A percentile compares a stretch with the other conserved stretches of the same genome.
These are phyloP conservation scores for Mythimna ferrago DNA, from an alignment of 2,888 invertebrate species.

Conservation along the genomic window DNA sequence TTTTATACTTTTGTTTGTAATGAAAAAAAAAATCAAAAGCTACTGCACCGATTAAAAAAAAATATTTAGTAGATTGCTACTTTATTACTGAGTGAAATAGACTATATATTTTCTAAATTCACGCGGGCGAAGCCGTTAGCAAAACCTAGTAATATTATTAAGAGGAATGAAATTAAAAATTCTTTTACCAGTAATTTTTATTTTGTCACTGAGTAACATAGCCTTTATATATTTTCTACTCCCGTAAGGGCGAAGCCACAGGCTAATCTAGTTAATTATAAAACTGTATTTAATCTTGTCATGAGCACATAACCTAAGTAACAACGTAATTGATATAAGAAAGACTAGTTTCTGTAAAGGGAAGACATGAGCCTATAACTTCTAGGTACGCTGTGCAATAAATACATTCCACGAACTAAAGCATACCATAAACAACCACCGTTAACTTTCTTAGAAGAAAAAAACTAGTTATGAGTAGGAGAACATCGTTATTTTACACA, in stretches of 20 bases:
- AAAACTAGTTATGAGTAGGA: constrained; percentile 2
- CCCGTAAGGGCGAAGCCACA: constrained; percentile 5
- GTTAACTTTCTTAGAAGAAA: constrained; percentile 28
- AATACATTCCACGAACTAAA: constrained; percentile 16
- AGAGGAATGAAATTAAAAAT: too few species aligned
- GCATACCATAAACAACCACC: constrained; percentile 8
- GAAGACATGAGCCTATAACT: neutral
- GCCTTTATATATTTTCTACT: too few species aligned
- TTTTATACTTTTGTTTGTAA: too few species aligned
- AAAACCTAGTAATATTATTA: too few species aligned
- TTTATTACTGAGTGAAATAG: too few species aligned
- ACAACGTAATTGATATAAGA: constrained; percentile 18
- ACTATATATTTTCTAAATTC: too few species aligned
- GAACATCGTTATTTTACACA: neutral
- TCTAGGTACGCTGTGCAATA: constrained; percentile 12
- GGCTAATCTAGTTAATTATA: neutral
- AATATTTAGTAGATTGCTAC: too few species aligned
- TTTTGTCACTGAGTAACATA: too few species aligned
- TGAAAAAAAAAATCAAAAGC: too few species aligned
- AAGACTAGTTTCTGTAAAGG: constrained; percentile 15
- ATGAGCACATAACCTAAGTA: neutral
- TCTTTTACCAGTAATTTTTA: too few species aligned
- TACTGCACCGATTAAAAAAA: too few species aligned
- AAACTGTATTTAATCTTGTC: neutral
- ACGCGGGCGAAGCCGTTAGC: too few species aligned